phyloP scores from a whole-genome alignment of 1,140 invertebrate genomes.

The Pogonognathellus flavescens region DNA sequence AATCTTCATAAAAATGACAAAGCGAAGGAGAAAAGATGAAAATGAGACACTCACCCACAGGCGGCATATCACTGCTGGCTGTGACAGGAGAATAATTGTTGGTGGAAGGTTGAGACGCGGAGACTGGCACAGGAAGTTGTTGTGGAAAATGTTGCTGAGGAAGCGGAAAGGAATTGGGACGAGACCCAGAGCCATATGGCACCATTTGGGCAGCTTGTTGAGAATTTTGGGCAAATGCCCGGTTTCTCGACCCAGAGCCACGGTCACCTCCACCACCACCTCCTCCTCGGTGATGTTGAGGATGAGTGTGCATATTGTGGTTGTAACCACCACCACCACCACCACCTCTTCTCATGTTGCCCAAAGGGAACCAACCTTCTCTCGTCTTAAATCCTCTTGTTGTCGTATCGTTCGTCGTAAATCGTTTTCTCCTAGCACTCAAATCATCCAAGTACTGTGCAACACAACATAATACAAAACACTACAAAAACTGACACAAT shows the following conservation, averaged over 20 bases:
- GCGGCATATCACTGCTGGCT: slow-evolving; percentile 51
- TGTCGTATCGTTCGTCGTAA: slow-evolving; percentile 42
- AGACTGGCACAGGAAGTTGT: not conserved
- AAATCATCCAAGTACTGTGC: slow-evolving; percentile 24
- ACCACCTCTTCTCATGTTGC: slow-evolving; percentile 49
- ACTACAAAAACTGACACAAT: not conserved
- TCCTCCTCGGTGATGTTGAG: slow-evolving; percentile 18
- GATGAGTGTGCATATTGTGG: slow-evolving; percentile 49
- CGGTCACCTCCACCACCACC: slow-evolving; percentile 31
- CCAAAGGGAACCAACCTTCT: slow-evolving; percentile 30
- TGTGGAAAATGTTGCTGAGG: slow-evolving; percentile 29
- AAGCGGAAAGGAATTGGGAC: slow-evolving; percentile 35
- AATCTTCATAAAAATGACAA: no score
- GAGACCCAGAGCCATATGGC: slow-evolving; percentile 24
- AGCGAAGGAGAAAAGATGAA: not conserved
- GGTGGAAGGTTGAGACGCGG: slow-evolving; percentile 23
- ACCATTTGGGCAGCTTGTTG: slow-evolving; percentile 20
- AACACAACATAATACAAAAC: not conserved
- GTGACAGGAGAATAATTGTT: slow-evolving; percentile 25
- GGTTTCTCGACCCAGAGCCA: slow-evolving; percentile 43
- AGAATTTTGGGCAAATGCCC: slow-evolving; percentile 38
- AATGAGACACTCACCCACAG: slow-evolving; percentile 46
- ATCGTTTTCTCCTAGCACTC: slow-evolving; percentile 32
- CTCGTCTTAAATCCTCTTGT: slow-evolving; percentile 30
- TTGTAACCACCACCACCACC: slow-evolving; percentile 42